These are phyloP conservation scores for Caligus rogercresseyi DNA, from an alignment of 1,140 invertebrate genomes.

Conservation along the genomic window DNA sequence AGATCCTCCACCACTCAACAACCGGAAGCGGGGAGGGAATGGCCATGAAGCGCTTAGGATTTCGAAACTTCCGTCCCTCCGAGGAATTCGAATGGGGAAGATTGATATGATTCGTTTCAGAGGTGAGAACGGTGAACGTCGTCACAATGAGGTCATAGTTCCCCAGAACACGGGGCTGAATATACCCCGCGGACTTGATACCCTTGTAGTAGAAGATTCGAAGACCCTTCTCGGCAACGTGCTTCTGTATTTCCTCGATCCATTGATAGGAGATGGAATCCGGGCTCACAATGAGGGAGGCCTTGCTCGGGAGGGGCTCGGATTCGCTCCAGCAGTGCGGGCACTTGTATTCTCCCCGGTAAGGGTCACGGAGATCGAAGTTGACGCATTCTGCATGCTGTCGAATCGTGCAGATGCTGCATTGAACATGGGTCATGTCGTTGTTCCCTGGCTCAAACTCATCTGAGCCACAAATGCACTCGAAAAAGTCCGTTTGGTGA, in stretches of 20 bases:
- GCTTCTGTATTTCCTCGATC: slow-evolving; percentile 49
- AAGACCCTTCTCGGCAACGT: slow-evolving; percentile 35
- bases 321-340: slow-evolving; percentile 42
- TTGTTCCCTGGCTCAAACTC: slow-evolving; percentile 20
- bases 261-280: slow-evolving; percentile 47
- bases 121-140: slow-evolving; percentile 44
- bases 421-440: slow-evolving; percentile 29
- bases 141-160: slow-evolving; percentile 54
- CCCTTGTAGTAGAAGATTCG: slow-evolving; percentile 33
- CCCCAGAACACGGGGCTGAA: slow-evolving; percentile 44
- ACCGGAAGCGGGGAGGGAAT: slow-evolving; percentile 41
- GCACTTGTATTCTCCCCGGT: slow-evolving; percentile 35
- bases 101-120: slow-evolving; percentile 42
- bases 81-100: slow-evolving; percentile 34
- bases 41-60: slow-evolving; percentile 33
- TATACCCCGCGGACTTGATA: slow-evolving; percentile 35
- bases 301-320: slow-evolving; percentile 35
- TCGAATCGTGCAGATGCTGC: slow-evolving; percentile 36
- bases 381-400: slow-evolving; percentile 45
- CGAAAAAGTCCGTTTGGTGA: slow-evolving; percentile 25
- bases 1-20: slow-evolving; percentile 56
- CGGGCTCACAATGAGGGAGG: slow-evolving; percentile 57
- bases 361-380: slow-evolving; percentile 5
- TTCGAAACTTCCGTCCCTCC: slow-evolving; percentile 25
- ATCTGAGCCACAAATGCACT: slow-evolving; percentile 25